Evolutionary conservation across 2,113 vertebrate species (phyloP), one percentile per base, ranked within the genome.

Genomic region (Octodon degus): DNA sequence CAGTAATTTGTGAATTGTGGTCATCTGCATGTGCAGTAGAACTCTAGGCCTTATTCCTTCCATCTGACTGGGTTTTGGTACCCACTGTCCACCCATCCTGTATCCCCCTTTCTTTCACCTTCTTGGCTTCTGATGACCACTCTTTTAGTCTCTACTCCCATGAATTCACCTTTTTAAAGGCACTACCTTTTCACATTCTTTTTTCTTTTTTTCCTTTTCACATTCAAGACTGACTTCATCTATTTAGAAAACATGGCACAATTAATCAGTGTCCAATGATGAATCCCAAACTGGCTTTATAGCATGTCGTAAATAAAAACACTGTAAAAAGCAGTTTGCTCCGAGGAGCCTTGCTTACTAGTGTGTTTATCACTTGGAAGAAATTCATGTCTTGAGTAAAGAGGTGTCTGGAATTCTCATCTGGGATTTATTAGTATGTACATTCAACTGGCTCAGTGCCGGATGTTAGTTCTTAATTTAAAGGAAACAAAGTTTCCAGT

Each of bases 371-470:
- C 0, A 5, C 77, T 84, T 50, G 17, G 40, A 67, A 86, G 94
- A 70, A 93, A 34, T 37, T 70, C 74, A 34, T 72, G 90, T 74
- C 89, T 91, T 30, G 50, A 90, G 58, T n/a, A 34, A 50, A 87
- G 95, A 97, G 81, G 84, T 89, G 87, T 90, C 92, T 94, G 85
- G 93, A 94, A 94, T 95, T 92, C 92, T 84, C 94, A 86, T 86
- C 85, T 97, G 95, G 94, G 72, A 63, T 50, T 82, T 95, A 96
- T 95, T 97, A 93, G 83, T 80, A 32, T 77, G 34, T 53, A 4
- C 17, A 43, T 86, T 92, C 95, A 93, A 90, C 82, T 92, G 96
- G 85, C 72, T 11, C 37, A 34, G 70, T 30, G 58, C 79, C 5
- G 13, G 96, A 95, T 95, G 87, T 93, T 96, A 50, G 77, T 92